A percentile compares a stretch with the other conserved stretches of the same genome.
Evolutionary conservation across 30 jellyfish, hydroid and myxozoan species (phyloP).

Genomic region (Turritopsis rubra): DNA sequence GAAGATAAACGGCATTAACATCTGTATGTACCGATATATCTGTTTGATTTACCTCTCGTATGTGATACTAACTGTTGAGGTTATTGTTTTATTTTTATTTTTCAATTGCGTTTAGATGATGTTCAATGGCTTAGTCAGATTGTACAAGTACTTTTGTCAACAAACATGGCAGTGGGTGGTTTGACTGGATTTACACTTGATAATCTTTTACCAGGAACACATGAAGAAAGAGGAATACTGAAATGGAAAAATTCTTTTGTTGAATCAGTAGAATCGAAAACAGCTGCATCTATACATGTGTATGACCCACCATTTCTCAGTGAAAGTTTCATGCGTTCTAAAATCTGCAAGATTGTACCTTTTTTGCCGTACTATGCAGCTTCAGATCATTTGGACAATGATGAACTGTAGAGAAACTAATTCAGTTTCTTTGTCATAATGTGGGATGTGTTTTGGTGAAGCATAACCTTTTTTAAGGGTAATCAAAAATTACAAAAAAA

Average conservation of each 20-base stretch:
- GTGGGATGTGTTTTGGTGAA: too few relatives aligned
- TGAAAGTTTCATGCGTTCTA: constrained; percentile 23
- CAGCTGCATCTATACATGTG: constrained; percentile 71
- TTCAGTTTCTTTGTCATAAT: neutral
- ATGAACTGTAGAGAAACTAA: neutral
- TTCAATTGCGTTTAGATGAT: neutral
- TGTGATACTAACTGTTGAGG: too few relatives aligned
- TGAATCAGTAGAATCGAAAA: constrained; percentile 6
- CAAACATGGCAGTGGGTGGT: constrained; percentile 98
- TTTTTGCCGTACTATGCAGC: constrained; percentile 77
- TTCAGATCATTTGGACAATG: neutral
- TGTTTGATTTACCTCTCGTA: too few relatives aligned
- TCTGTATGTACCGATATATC: neutral
- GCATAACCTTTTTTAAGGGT: too few relatives aligned
- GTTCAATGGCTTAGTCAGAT: constrained; percentile 56
- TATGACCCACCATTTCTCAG: constrained; percentile 72
- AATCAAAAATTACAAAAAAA: too few relatives aligned
- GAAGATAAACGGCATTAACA: constrained; percentile 14
- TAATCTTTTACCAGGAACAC: constrained; percentile 88
- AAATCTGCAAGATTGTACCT: constrained; percentile 57
- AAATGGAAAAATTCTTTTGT: constrained; percentile 58
- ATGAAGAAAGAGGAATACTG: constrained; percentile 75
- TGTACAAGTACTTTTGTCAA: constrained; percentile 61
- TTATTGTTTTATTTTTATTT: neutral
- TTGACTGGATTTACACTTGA: constrained; percentile 74